Conservation (phyloP, 2,797 vertebrate species). For the Betta splendens region DNA sequence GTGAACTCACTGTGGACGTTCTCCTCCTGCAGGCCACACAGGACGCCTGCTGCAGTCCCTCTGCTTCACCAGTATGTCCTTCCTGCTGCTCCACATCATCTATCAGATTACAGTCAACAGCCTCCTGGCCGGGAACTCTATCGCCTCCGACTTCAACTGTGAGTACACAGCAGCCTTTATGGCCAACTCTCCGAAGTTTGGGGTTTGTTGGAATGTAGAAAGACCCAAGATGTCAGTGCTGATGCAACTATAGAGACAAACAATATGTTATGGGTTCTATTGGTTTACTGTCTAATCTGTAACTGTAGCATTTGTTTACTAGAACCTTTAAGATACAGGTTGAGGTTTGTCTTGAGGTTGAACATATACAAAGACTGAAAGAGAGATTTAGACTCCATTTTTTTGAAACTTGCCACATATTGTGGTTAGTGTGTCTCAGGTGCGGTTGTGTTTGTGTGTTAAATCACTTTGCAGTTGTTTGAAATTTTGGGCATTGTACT, state of each 20-base stretch:
- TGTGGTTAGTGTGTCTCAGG: too few species aligned
- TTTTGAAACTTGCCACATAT: too few species aligned
- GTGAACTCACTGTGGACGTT: conserved; percentile 43
- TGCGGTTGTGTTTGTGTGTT: too few species aligned
- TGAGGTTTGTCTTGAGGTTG: too few species aligned
- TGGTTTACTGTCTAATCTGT: conserved; percentile 17
- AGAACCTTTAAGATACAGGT: conserved; percentile 23
- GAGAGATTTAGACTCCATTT: too few species aligned
- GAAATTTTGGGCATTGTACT: too few species aligned
- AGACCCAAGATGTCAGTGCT: conserved; percentile 5
- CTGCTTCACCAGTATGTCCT: conserved; percentile 93
- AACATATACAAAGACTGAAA: conserved; percentile 5
- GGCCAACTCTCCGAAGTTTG: conserved; percentile 8
- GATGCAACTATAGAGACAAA: conserved; percentile 30
- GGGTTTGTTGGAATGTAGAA: conserved; percentile 20
- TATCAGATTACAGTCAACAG: conserved; percentile 97
- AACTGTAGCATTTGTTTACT: conserved; percentile 81
- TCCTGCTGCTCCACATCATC: conserved; percentile 95
- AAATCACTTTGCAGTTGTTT: too few species aligned
- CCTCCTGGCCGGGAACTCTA: conserved; percentile 86
- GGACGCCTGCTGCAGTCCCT: conserved; percentile 94
- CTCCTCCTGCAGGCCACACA: conserved; percentile 88
- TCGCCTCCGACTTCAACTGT: conserved; percentile 90
- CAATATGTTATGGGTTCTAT: conserved; percentile 21
- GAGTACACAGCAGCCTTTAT: conserved; percentile 78